Evolutionary conservation across 2,113 vertebrate genomes (phyloP).

Genomic region (Rhagologus leucostigma): DNA sequence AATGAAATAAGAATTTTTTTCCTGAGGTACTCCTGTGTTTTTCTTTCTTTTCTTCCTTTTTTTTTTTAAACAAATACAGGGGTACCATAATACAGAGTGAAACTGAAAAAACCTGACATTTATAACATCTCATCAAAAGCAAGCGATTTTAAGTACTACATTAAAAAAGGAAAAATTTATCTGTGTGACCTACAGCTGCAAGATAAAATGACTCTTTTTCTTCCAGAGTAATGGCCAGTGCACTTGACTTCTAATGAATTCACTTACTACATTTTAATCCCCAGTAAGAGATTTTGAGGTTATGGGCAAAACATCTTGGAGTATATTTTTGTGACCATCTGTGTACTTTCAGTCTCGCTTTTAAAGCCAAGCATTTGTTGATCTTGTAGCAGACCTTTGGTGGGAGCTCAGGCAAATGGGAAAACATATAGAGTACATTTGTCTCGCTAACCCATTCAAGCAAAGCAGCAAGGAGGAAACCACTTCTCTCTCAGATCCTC

Average conservation of each 20-base stretch:
- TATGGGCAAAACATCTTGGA: neutral
- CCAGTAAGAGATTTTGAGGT: neutral
- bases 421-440: neutral
- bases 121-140: neutral
- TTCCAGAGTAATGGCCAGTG: neutral
- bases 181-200: neutral
- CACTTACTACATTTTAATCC: neutral
- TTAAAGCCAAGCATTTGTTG: neutral
- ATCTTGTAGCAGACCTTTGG: neutral
- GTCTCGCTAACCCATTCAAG: neutral
- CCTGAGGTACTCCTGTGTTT: neutral
- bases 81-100: neutral
- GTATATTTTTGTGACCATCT: neutral
- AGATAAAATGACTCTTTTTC: neutral
- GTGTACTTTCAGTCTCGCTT: neutral
- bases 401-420: neutral
- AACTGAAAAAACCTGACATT: neutral
- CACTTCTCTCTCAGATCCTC: neutral
- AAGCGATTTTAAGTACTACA: neutral
- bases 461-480: neutral
- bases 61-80: neutral
- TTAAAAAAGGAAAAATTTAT: constrained; percentile 38
- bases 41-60: neutral
- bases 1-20: constrained; percentile 41
- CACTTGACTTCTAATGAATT: neutral